These are phyloP conservation scores for Salminus brasiliensis DNA, from an alignment of 2,113 vertebrate genomes.

Conservation along the genomic window DNA sequence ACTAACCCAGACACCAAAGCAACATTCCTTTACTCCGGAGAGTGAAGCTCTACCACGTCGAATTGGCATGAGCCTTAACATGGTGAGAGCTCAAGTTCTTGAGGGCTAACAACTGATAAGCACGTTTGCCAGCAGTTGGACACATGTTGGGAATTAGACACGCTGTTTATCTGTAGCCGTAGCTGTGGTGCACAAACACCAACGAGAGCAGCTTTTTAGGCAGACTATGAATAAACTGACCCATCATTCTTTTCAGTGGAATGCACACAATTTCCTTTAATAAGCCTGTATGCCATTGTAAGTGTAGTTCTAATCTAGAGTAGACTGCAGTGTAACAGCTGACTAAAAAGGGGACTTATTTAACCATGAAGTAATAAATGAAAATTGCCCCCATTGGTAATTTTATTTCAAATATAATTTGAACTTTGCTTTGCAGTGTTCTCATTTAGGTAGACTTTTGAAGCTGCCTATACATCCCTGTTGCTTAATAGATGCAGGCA, in stretches of 20 bases:
- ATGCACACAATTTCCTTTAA: neutral
- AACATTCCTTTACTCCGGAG: slow-evolving; percentile 29
- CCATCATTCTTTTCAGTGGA: neutral
- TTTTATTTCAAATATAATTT: neutral
- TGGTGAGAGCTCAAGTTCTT: slow-evolving; percentile 31
- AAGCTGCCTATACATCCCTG: slow-evolving; percentile 1
- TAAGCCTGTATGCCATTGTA: neutral
- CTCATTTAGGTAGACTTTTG: neutral
- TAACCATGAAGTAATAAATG: neutral
- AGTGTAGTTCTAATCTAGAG: neutral
- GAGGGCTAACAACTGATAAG: slow-evolving; percentile 46
- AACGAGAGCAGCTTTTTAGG: neutral
- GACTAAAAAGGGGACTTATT: neutral
- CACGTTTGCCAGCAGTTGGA: slow-evolving; percentile 33
- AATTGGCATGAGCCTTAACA: slow-evolving; percentile 34
- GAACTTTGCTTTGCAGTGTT: neutral
- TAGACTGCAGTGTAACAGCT: neutral
- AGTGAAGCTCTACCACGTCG: slow-evolving; percentile 28
- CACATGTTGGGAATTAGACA: slow-evolving; percentile 40
- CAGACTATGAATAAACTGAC: neutral
- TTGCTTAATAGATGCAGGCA: neutral
- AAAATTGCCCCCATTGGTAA: neutral
- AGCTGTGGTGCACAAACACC: neutral
- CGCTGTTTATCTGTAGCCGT: slow-evolving; percentile 26
- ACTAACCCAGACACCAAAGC: slow-evolving; percentile 29